Conservation (phyloP, 2,888 invertebrate genomes). For the Netelia melanura region DNA sequence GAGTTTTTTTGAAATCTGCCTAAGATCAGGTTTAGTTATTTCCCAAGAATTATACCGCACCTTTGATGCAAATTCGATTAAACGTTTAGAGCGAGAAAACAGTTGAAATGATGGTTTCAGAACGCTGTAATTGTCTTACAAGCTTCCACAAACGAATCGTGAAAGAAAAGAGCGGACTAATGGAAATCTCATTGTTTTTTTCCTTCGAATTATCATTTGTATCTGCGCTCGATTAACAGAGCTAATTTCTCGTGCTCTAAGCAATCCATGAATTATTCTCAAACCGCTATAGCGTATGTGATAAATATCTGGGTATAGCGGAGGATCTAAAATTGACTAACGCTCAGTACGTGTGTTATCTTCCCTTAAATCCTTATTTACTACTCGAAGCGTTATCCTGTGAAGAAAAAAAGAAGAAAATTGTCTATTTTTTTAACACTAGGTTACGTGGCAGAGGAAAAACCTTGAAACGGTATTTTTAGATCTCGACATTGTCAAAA, state of each 20-base stretch:
- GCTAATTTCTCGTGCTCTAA: slow-evolving; percentile 12
- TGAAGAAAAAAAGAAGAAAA: slow-evolving; percentile 17
- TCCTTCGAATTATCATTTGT: slow-evolving; percentile 7
- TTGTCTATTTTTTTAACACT: slow-evolving; percentile 60
- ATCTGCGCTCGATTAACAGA: background rate
- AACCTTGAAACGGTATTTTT: slow-evolving; percentile 53
- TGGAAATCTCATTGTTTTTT: background rate
- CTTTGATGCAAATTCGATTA: too few relatives aligned
- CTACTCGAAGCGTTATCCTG: slow-evolving; percentile 32
- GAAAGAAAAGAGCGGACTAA: slow-evolving; percentile 1
- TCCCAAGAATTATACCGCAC: too few relatives aligned
- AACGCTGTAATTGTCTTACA: too few relatives aligned
- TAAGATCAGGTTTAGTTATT: too few relatives aligned
- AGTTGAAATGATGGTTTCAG: too few relatives aligned
- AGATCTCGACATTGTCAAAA: slow-evolving; percentile 61
- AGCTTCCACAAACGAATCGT: background rate
- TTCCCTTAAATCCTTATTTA: background rate
- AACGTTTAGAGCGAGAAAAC: too few relatives aligned
- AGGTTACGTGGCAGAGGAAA: slow-evolving; percentile 28
- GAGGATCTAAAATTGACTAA: slow-evolving; percentile 5
- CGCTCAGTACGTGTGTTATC: slow-evolving; percentile 1
- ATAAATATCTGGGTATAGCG: slow-evolving; percentile 47
- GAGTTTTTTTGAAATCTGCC: too few relatives aligned
- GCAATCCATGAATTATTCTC: slow-evolving; percentile 30
- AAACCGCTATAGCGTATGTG: slow-evolving; percentile 51